A percentile compares a stretch with the other conserved stretches of the same genome.
These are phyloP conservation scores for Elaphurus davidianus DNA, from an alignment of 2,113 vertebrate species.

Conservation along the genomic window DNA sequence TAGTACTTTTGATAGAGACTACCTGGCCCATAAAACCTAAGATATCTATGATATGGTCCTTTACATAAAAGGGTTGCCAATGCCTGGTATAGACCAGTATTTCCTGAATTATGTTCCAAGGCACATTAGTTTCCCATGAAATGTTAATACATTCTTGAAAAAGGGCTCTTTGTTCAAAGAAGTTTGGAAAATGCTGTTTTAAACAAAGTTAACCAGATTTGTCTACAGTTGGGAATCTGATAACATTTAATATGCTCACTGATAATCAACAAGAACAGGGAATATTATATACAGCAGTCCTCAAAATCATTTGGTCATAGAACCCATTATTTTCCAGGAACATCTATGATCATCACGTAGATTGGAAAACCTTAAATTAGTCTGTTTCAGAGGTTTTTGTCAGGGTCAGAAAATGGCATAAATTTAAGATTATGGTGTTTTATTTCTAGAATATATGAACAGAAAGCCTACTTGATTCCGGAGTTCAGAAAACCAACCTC, in stretches of 20 bases:
- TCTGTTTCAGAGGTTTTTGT: constrained; percentile 4
- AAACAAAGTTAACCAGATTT: neutral
- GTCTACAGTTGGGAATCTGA: neutral
- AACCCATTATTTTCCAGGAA: neutral
- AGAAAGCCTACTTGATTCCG: neutral
- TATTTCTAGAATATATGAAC: neutral
- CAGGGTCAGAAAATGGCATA: constrained; percentile 8
- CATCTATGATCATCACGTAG: neutral
- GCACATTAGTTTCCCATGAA: neutral
- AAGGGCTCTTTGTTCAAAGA: neutral
- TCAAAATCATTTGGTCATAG: neutral
- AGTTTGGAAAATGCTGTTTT: constrained; percentile 2
- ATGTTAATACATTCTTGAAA: constrained; percentile 24
- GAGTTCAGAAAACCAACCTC: neutral
- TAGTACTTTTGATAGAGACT: constrained; percentile 10
- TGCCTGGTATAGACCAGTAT: neutral
- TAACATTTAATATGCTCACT: neutral
- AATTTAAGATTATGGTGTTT: constrained; percentile 8
- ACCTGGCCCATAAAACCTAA: neutral
- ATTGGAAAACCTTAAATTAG: constrained; percentile 22
- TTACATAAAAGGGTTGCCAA: neutral
- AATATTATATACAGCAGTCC: neutral
- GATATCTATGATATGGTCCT: neutral
- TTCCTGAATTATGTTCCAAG: constrained; percentile 9
- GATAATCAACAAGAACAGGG: neutral